phyloP scores from a whole-genome alignment of 2,888 invertebrate species.

The Oscheius sp. region DNA sequence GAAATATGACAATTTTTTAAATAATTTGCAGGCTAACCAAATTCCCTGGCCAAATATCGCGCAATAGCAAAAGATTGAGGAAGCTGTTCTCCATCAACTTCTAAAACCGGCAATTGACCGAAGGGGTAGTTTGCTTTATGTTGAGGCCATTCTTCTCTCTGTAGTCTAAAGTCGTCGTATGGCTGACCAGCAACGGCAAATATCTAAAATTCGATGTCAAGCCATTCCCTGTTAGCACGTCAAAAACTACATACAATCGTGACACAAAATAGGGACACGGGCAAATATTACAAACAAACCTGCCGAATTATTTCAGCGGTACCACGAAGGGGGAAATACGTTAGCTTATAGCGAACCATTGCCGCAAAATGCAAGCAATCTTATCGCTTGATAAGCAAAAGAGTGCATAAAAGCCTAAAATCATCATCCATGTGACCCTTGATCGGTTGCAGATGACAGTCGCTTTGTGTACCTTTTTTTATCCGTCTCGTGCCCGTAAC shows the following conservation, averaged over 20 bases:
- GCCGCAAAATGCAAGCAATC: neutral
- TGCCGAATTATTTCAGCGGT: slow-evolving; percentile 18
- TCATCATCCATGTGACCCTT: too few species aligned
- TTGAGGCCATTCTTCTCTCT: slow-evolving; percentile 48
- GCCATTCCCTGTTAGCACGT: neutral
- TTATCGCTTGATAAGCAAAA: neutral
- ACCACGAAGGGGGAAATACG: slow-evolving; percentile 17
- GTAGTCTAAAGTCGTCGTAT: slow-evolving; percentile 56
- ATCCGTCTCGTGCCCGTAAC: too few species aligned
- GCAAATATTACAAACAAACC: neutral
- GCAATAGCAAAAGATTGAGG: slow-evolving; percentile 52
- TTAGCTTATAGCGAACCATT: slow-evolving; percentile 21
- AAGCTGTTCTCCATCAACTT: slow-evolving; percentile 47
- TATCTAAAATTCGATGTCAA: slow-evolving; percentile 27
- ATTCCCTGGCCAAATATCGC: slow-evolving; percentile 46
- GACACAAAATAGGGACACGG: neutral
- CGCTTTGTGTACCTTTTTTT: too few species aligned
- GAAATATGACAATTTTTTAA: neutral
- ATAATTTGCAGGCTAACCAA: slow-evolving; percentile 19
- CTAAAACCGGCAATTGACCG: slow-evolving; percentile 55
- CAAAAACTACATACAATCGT: neutral
- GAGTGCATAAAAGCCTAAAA: too few species aligned
- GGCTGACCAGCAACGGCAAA: slow-evolving; percentile 44
- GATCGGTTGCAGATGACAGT: too few species aligned
- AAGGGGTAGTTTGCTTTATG: slow-evolving; percentile 35